Conservation (phyloP, 2,113 vertebrate species). For the Myxocyprinus asiaticus region DNA sequence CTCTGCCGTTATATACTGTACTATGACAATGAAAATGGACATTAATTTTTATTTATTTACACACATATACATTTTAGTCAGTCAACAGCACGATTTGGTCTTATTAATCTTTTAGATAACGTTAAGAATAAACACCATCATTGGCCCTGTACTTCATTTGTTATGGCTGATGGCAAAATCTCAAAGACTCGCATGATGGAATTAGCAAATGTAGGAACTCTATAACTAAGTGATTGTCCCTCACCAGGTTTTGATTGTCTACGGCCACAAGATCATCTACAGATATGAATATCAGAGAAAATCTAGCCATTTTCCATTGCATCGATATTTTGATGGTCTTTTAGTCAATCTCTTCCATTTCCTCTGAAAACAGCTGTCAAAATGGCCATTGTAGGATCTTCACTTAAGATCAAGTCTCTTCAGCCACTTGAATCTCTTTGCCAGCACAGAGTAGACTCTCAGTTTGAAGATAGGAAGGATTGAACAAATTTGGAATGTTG, state of each 20-base stretch:
- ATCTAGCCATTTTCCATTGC: neutral
- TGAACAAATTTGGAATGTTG: neutral
- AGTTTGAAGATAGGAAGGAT: neutral
- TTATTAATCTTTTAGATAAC: constrained; percentile 47
- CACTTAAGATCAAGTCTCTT: neutral
- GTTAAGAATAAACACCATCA: constrained; percentile 28
- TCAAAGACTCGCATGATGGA: constrained; percentile 6
- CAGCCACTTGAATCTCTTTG: neutral
- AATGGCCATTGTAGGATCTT: neutral
- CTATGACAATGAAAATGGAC: constrained; percentile 51
- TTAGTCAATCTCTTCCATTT: neutral
- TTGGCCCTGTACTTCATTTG: constrained; percentile 42
- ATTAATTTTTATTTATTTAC: constrained; percentile 78
- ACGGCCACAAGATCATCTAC: neutral
- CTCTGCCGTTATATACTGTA: constrained; percentile 56
- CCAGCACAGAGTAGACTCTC: neutral
- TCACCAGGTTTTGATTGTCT: constrained; percentile 26
- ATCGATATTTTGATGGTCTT: neutral
- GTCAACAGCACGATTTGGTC: constrained; percentile 42
- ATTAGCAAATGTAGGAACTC: constrained; percentile 47
- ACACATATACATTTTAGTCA: constrained; percentile 74
- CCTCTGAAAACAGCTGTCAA: neutral
- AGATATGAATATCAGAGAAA: neutral
- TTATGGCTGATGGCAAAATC: constrained; percentile 15
- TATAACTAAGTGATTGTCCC: constrained; percentile 18